Evolutionary conservation across 2,888 invertebrate species (phyloP).

Genomic region (Imbricaverruca yamaguchii): DNA sequence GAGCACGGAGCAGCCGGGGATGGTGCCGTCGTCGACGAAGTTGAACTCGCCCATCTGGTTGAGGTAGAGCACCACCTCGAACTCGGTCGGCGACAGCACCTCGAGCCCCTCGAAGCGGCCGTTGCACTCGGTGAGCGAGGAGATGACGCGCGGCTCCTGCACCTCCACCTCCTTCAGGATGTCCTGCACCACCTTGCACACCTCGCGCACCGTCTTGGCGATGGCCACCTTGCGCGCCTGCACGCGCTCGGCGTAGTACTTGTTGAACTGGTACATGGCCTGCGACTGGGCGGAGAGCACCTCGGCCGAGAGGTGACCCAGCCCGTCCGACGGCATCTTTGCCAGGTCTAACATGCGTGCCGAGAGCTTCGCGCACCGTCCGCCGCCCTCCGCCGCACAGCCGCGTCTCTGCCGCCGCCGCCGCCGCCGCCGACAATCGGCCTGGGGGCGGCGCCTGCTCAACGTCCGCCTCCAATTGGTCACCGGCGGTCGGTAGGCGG

Average conservation of each 20-base stretch:
- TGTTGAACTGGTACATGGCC: conserved; percentile 90
- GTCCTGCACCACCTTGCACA: conserved; percentile 86
- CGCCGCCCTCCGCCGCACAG: not conserved
- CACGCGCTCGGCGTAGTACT: conserved; percentile 85
- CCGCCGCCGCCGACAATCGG: not conserved
- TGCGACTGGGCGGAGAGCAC: conserved; percentile 50
- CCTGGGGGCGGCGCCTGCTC: not conserved
- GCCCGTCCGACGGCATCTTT: conserved; percentile 22
- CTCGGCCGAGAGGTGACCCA: conserved; percentile 23
- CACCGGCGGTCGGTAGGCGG: not conserved
- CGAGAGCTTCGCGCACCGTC: not conserved
- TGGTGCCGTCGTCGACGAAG: conserved; percentile 89
- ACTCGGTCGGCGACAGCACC: conserved; percentile 85
- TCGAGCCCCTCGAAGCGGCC: conserved; percentile 88
- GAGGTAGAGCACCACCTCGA: conserved; percentile 86
- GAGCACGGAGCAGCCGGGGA: conserved; percentile 85
- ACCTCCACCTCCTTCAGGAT: conserved; percentile 90
- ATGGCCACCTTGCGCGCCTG: conserved; percentile 76
- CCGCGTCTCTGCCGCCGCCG: not conserved
- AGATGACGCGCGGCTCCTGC: conserved; percentile 89
- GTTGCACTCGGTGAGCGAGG: conserved; percentile 78
- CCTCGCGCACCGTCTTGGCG: conserved; percentile 78
- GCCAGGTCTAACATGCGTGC: conserved; percentile 21
- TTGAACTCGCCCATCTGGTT: conserved; percentile 98
- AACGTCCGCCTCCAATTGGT: not conserved